phyloP scores from a whole-genome alignment of 2,888 invertebrate species.

The Cremastobaeus sp. region DNA sequence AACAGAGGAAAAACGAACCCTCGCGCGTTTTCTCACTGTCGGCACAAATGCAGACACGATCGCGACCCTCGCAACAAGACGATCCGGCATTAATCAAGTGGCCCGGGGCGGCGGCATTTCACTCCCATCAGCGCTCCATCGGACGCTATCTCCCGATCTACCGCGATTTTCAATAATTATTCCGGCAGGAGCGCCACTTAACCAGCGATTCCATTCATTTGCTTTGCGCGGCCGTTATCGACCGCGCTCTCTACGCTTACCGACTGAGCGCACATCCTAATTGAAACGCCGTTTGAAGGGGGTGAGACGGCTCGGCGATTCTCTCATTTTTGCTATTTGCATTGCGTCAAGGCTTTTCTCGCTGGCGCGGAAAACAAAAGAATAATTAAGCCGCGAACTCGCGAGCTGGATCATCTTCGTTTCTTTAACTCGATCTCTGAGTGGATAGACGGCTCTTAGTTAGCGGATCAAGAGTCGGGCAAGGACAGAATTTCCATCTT shows the following conservation, averaged over 20 bases:
- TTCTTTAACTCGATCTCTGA: too few relatives aligned
- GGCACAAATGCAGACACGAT: slow-evolving; percentile 57
- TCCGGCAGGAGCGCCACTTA: slow-evolving; percentile 30
- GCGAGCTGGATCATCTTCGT: slow-evolving; percentile 3
- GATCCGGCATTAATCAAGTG: slow-evolving; percentile 56
- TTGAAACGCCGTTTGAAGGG: background rate
- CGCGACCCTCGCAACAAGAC: slow-evolving; percentile 48
- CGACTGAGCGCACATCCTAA: slow-evolving; percentile 20
- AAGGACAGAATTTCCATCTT: too few relatives aligned
- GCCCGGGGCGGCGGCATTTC: slow-evolving; percentile 30
- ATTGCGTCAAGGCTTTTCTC: too few relatives aligned
- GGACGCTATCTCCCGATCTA: slow-evolving; percentile 32
- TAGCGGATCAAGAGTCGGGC: too few relatives aligned
- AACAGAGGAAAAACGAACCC: slow-evolving; percentile 55
- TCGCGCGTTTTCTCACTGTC: slow-evolving; percentile 57
- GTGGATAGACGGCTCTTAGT: too few relatives aligned
- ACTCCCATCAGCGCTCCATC: slow-evolving; percentile 45
- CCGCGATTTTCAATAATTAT: slow-evolving; percentile 45
- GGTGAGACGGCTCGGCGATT: background rate
- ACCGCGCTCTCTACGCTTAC: slow-evolving; percentile 22
- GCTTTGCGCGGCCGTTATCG: slow-evolving; percentile 15
- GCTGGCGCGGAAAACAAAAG: too few relatives aligned
- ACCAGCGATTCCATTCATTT: slow-evolving; percentile 21
- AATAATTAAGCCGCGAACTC: background rate
- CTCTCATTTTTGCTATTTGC: slow-evolving; percentile 12